A percentile compares a stretch with the other conserved stretches of the same genome.
Conservation (phyloP, 1,140 invertebrate species). For the Magallana angulata region DNA sequence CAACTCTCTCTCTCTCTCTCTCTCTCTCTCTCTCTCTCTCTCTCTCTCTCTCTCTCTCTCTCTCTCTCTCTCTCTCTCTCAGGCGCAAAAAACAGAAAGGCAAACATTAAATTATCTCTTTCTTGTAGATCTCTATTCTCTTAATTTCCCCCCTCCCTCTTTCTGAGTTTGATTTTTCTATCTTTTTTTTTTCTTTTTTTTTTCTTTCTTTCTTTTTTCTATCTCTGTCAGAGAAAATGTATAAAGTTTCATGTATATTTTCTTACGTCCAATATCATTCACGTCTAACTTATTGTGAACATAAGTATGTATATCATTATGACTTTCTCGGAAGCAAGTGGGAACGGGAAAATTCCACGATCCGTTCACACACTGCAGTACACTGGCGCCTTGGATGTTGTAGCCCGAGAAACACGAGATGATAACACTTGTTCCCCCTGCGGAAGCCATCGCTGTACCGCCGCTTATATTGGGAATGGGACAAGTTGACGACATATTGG, state of each 20-base stretch:
- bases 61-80: background rate
- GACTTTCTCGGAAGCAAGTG: background rate
- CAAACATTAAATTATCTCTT: background rate
- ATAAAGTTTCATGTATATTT: background rate
- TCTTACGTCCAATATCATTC: background rate
- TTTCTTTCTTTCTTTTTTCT: background rate
- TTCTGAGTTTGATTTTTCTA: background rate
- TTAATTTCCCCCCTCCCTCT: background rate
- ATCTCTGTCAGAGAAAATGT: background rate
- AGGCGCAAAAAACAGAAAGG: background rate
- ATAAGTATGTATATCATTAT: background rate
- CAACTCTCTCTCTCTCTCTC: background rate
- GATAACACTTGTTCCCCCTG: background rate
- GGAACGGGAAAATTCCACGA: background rate
- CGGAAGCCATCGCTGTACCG: background rate
- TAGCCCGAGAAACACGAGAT: background rate
- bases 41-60: background rate
- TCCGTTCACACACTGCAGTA: background rate
- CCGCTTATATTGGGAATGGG: background rate
- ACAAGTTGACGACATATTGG: background rate
- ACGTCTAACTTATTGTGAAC: background rate
- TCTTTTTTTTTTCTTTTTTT: background rate
- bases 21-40: background rate
- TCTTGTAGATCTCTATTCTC: background rate
- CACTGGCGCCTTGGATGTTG: background rate